A percentile compares a stretch with the other conserved stretches of the same genome.
These are phyloP conservation scores for Graptemys geographica DNA, from an alignment of 2,797 vertebrate species.

Conservation along the genomic window DNA sequence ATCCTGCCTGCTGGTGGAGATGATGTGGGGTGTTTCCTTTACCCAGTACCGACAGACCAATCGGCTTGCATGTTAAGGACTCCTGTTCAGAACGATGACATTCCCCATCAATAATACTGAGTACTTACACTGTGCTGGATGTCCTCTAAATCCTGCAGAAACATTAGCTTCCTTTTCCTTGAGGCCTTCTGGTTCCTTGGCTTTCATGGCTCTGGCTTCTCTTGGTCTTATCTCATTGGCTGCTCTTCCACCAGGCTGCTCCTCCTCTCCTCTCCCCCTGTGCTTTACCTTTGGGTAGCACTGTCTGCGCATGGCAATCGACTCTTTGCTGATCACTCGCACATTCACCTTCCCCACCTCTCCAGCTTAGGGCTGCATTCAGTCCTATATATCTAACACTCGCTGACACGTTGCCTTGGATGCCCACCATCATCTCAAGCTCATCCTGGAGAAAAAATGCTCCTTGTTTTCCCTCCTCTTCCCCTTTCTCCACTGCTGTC, in stretches of 20 bases:
- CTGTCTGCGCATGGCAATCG: not conserved
- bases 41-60: not conserved
- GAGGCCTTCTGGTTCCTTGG: not conserved
- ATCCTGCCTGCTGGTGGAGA: not conserved
- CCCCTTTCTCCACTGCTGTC: not conserved
- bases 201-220: conserved; percentile 33
- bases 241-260: not conserved
- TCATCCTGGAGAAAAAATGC: no score
- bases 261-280: conserved; percentile 1
- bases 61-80: not conserved
- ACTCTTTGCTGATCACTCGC: not conserved
- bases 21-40: not conserved
- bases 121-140: not conserved
- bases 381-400: not conserved
- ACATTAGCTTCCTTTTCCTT: not conserved
- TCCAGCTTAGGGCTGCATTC: not conserved
- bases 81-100: no score
- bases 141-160: not conserved
- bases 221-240: not conserved
- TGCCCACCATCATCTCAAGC: no score
- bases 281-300: not conserved
- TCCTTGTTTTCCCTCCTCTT: not conserved
- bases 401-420: not conserved
- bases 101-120: not conserved
- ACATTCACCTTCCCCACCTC: not conserved